Base-by-base conservation (phyloP, 2,888 invertebrate genomes). In the Taphrorychus bicolor region DNA sequence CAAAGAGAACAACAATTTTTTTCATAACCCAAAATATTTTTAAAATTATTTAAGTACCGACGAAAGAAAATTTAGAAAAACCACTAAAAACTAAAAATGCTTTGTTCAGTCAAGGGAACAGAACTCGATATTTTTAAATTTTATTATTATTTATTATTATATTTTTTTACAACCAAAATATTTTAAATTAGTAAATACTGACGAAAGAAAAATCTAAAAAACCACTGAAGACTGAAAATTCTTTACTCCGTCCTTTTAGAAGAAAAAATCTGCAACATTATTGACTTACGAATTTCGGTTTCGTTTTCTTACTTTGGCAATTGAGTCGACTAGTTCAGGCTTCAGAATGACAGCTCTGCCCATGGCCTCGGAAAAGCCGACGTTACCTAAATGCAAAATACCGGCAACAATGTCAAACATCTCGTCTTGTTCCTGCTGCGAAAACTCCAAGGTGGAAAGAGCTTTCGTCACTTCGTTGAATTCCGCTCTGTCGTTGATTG, bases 361-460 rank as follows among this genome's bases (percentile, higher is more conserved):
- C 63, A 91, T 91, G 16, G 89, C 88, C 75, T 89, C 89, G 11
- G 87, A 86, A 80, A 94, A 95, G 68, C 89, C 89, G n/a, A 94
- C 85, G 77, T 95, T 95, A 9, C 95, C 95, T 73, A 95, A 85
- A 77, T 95, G 95, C 64, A 96, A 83, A 42, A 96, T 88, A 66
- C 91, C 91, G 5, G 92, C 93, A n/a, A 95, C 87, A 70, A 95
- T 93, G 54, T 87, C 85, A 76, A 93, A 92, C 72, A 95, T 88
- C 74, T 92, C 91, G 21, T 84, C 84, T 81, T 92, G 91, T 76
- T 95, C 93, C 0, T 85, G 82, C 2, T 85, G 83, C 0, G 85
- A 83, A 75, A 95, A 92, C 77, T 93, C 94, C 62, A 94, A 91
- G 0, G 91, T 88, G 66, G 87, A 86, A 85, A 95, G 87, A 0